Base-by-base conservation (phyloP, 2,113 vertebrate species). In the Synchiropus splendidus region DNA sequence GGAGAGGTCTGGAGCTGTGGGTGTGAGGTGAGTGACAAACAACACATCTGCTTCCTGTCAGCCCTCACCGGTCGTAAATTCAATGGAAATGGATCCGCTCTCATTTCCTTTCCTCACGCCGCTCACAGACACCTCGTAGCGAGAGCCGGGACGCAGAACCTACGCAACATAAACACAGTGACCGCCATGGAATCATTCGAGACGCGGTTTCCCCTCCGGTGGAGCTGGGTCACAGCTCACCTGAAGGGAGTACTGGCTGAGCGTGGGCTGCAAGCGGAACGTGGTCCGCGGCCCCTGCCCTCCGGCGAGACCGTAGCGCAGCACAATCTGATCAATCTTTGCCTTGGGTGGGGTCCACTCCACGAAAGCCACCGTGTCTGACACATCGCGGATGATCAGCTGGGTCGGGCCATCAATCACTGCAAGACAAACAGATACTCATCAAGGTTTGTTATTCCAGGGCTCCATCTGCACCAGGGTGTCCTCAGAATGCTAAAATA, bases 231-330 rank as follows among this genome's bases (percentile, higher is more conserved):
- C 21, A n/a, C 14, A 11, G 13, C 54, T 51, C 34, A 92, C 91
- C 82, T 98, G 95, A 56, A 99, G 87, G 8, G 95, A 94, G 74
- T 97, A 97, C 62, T 99, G 94, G 78, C 91, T 97, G 56, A 95
- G 83, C 2, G 90, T 90, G 8, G 94, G 90, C 83, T 94, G 92
- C 16, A 99, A 87, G 49, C 89, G 89, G 80, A 96, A 94, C 15
- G 88, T 91, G 40, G 93, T 94, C 48, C 79, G 88, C 0, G 90
- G 89, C 0, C 89, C 89, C 49, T 89, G 87, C 10, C 85, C 87
- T 0, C 87, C 88, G 2, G 84, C 75, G 36, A 94, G 79, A 52
- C 89, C 89, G 0, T 95, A 99, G 47, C 90, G 88, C 67, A 99
- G 53, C 56, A 93, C 79, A 21, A 96, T 91, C 78, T 92, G 81